Conservation (phyloP, 2,113 vertebrate species). For the Hippopotamus amphibius region DNA sequence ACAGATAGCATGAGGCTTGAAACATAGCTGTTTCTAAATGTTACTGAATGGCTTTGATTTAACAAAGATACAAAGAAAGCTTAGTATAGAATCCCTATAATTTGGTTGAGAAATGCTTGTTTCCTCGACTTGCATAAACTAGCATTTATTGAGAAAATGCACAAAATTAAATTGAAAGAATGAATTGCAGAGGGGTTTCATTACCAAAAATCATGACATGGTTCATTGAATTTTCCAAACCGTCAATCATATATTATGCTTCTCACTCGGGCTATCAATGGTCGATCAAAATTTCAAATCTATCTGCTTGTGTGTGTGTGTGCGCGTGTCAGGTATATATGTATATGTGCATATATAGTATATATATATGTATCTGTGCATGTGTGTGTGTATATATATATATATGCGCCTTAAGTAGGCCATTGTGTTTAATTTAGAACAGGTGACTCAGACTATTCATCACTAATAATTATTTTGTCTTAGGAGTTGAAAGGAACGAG, state of each 20-base stretch:
- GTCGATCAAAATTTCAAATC: conserved; percentile 65
- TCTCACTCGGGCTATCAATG: conserved; percentile 41
- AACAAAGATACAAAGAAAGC: conserved; percentile 14
- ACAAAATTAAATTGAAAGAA: conserved; percentile 61
- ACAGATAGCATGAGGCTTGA: not conserved
- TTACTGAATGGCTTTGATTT: conserved; percentile 27
- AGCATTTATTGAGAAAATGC: conserved; percentile 48
- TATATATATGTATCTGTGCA: not conserved
- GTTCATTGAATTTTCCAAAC: conserved; percentile 58
- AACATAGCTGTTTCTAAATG: conserved; percentile 36
- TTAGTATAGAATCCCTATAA: not conserved
- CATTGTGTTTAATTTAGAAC: conserved; percentile 47
- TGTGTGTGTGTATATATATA: not conserved
- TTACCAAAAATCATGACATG: conserved; percentile 59
- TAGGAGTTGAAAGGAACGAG: conserved; percentile 57
- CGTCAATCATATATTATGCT: conserved; percentile 42
- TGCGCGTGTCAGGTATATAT: not conserved
- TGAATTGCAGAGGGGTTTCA: conserved; percentile 62
- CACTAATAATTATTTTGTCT: conserved; percentile 63
- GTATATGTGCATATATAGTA: not conserved
- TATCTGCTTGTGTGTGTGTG: not conserved
- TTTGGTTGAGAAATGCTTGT: conserved; percentile 27
- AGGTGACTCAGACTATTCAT: conserved; percentile 33
- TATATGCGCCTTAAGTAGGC: not conserved
- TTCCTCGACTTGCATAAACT: conserved; percentile 45